Evolutionary conservation across 2,888 invertebrate genomes (phyloP).

Genomic region (Nezara viridula): DNA sequence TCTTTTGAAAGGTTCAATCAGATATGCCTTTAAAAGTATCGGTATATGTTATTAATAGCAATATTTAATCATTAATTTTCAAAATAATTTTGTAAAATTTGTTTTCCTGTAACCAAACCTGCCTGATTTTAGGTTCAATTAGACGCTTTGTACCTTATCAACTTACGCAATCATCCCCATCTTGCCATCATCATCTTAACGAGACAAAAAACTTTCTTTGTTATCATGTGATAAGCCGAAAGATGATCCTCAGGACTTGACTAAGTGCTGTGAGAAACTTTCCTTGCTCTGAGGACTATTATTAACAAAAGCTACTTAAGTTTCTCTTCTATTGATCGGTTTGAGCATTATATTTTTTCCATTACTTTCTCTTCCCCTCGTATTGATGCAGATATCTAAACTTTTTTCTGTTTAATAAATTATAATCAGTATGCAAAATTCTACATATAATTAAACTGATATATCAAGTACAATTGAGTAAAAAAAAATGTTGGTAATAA

Average conservation of each 20-base stretch:
- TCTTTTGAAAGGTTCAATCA: too few relatives aligned
- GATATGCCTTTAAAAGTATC: too few relatives aligned
- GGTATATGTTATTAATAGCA: too few relatives aligned
- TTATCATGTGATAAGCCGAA: not conserved
- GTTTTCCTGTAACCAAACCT: too few relatives aligned
- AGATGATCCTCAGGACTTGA: not conserved
- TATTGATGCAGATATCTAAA: not conserved
- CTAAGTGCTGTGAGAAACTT: slow-evolving; percentile 27
- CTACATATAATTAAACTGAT: too few relatives aligned
- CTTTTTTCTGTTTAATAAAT: not conserved
- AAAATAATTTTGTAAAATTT: too few relatives aligned
- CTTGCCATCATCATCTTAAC: not conserved
- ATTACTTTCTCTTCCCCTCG: not conserved
- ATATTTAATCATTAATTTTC: too few relatives aligned
- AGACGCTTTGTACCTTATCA: too few relatives aligned
- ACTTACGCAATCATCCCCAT: not conserved
- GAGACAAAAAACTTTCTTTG: not conserved
- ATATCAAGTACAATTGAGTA: too few relatives aligned
- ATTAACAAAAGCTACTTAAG: slow-evolving; percentile 24
- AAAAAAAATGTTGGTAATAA: too few relatives aligned
- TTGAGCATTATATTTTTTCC: slow-evolving; percentile 25
- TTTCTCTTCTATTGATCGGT: slow-evolving; percentile 43
- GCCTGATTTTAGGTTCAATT: too few relatives aligned
- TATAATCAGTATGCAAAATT: too few relatives aligned
- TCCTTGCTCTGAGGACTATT: not conserved